These are phyloP conservation scores for Picus viridis DNA, from an alignment of 2,797 vertebrate species.

Conservation along the genomic window DNA sequence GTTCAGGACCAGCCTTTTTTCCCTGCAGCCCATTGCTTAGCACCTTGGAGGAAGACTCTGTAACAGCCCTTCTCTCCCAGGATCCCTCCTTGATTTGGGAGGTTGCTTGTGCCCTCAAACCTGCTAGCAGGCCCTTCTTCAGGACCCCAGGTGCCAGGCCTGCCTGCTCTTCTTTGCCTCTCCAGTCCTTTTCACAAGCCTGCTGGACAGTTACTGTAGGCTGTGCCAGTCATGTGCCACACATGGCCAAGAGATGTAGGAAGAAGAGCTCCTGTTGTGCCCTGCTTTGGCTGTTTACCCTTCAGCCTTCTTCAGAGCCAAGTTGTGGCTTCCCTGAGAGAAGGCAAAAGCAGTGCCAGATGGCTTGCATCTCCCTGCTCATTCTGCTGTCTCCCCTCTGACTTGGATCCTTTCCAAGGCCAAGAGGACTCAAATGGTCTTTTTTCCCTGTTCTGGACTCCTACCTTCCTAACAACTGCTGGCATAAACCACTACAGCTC, in stretches of 20 bases:
- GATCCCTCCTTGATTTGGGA: accelerated
- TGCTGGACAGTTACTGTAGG: background rate
- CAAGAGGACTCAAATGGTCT: background rate
- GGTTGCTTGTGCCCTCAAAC: background rate
- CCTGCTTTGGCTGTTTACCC: background rate
- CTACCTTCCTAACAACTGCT: background rate
- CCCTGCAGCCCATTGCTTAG: background rate
- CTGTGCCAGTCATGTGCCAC: background rate
- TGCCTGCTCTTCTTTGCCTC: background rate
- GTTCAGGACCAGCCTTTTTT: background rate
- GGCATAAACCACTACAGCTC: background rate
- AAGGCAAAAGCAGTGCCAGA: background rate
- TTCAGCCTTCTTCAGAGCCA: conserved; percentile 6
- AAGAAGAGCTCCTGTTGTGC: background rate
- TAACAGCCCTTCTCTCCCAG: background rate
- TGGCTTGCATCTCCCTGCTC: background rate
- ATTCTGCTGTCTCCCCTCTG: background rate
- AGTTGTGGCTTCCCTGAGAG: background rate
- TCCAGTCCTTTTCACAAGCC: background rate
- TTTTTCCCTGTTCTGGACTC: background rate
- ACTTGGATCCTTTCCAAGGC: conserved; percentile 12
- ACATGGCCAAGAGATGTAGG: background rate
- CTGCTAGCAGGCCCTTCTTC: accelerated
- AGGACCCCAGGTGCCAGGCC: background rate
- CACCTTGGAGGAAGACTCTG: background rate